These are phyloP conservation scores for Boulengeromyrus knoepffleri DNA, from an alignment of 2,113 vertebrate species.

Conservation along the genomic window DNA sequence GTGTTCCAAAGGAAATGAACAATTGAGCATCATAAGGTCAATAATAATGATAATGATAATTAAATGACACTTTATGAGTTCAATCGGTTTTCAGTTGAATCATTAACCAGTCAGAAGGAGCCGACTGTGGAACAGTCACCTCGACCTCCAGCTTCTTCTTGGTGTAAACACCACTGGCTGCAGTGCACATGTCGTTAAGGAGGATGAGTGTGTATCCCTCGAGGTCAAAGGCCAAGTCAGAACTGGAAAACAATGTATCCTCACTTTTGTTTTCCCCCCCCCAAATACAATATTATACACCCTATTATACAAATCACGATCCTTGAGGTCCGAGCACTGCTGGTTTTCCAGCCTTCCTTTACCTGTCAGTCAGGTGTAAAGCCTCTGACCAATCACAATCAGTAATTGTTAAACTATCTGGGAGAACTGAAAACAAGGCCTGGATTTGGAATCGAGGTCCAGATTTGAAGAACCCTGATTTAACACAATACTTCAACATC, in stretches of 20 bases:
- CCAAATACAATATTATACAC: background rate
- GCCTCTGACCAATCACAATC: too few species aligned
- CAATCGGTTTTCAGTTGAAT: background rate
- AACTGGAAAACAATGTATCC: constrained; percentile 52
- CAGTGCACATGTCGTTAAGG: constrained; percentile 84
- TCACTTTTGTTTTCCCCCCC: background rate
- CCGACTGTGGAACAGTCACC: constrained; percentile 52
- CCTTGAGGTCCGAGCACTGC: too few species aligned
- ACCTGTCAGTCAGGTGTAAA: too few species aligned
- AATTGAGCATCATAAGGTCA: background rate
- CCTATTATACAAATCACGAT: too few species aligned
- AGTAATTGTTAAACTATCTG: too few species aligned
- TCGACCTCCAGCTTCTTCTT: constrained; percentile 81
- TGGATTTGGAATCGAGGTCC: too few species aligned
- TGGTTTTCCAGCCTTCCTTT: too few species aligned
- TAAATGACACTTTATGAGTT: background rate
- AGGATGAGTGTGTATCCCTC: constrained; percentile 77
- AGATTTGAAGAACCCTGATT: background rate
- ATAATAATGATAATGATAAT: background rate
- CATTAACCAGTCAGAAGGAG: background rate
- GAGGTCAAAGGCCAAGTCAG: constrained; percentile 80
- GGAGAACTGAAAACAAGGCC: too few species aligned
- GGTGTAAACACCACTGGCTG: constrained; percentile 78
- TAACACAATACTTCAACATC: background rate
- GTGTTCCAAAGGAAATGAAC: background rate